These are phyloP conservation scores for Pseudocheirus occidentalis DNA, from an alignment of 2,797 vertebrate species.

Conservation along the genomic window DNA sequence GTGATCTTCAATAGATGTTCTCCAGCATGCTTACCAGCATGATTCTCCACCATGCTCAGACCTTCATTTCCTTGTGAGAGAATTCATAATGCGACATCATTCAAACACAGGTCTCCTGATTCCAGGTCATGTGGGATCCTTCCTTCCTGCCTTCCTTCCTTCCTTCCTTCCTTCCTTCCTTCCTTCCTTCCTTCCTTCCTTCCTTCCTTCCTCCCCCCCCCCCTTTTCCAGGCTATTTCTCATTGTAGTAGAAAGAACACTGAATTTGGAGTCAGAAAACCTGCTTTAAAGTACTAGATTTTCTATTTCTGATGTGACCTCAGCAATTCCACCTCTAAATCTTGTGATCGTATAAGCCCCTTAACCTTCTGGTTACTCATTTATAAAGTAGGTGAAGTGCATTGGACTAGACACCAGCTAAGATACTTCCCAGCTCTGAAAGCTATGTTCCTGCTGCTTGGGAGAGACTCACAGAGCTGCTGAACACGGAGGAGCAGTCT, in stretches of 20 bases:
- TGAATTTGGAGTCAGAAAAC: neutral
- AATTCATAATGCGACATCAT: neutral
- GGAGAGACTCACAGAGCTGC: neutral
- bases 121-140: neutral
- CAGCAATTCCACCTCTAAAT: neutral
- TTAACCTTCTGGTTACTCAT: neutral
- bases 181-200: too few species aligned
- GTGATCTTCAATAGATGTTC: neutral
- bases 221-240: neutral
- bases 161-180: too few species aligned
- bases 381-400: neutral
- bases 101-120: neutral
- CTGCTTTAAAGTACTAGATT: neutral
- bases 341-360: neutral
- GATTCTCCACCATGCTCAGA: neutral
- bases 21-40: neutral
- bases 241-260: too few species aligned
- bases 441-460: neutral
- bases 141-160: neutral
- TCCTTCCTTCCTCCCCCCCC: neutral
- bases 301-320: neutral
- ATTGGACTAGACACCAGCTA: neutral
- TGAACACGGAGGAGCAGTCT: neutral
- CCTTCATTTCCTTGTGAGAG: neutral
- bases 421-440: neutral